A percentile compares a stretch with the other conserved stretches of the same genome.
Conservation (phyloP, 2,797 vertebrate genomes). For the Trachurus trachurus region DNA sequence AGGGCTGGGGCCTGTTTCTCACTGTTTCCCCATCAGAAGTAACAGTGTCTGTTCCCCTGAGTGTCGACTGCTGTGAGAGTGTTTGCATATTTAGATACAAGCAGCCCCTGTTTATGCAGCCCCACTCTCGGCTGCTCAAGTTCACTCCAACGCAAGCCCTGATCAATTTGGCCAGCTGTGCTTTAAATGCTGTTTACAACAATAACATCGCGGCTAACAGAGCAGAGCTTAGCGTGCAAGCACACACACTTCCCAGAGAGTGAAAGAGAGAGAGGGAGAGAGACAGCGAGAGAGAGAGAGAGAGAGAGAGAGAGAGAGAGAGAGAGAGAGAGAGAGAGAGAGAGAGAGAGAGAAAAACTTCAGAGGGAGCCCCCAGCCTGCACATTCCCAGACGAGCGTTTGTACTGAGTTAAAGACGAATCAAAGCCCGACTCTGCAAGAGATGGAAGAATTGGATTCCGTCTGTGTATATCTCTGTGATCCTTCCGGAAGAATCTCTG, state of each 20-base stretch:
- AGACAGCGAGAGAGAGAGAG: slow-evolving; percentile 25
- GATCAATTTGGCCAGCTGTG: slow-evolving; percentile 97
- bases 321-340: slow-evolving; percentile 7
- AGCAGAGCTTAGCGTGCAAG: slow-evolving; percentile 62
- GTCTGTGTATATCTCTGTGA: slow-evolving; percentile 78
- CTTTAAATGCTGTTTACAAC: slow-evolving; percentile 94
- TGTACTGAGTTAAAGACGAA: slow-evolving; percentile 82
- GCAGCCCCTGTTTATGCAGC: slow-evolving; percentile 92
- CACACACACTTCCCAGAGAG: slow-evolving; percentile 30
- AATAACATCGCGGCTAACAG: slow-evolving; percentile 90
- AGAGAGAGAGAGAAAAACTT: slow-evolving; percentile 77
- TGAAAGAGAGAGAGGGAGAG: slow-evolving; percentile 2
- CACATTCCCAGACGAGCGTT: slow-evolving; percentile 85
- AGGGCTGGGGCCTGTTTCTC: slow-evolving; percentile 88
- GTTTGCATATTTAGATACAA: slow-evolving; percentile 95
- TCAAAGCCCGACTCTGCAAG: slow-evolving; percentile 80
- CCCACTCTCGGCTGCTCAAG: slow-evolving; percentile 90
- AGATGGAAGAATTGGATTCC: slow-evolving; percentile 79
- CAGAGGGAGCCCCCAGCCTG: slow-evolving; percentile 89
- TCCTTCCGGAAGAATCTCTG: slow-evolving; percentile 80
- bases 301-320: slow-evolving; percentile 5
- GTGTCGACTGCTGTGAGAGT: slow-evolving; percentile 87
- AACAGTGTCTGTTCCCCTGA: slow-evolving; percentile 92
- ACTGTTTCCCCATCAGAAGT: slow-evolving; percentile 91
- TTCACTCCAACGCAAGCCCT: slow-evolving; percentile 91